Conservation (phyloP, 2,113 vertebrate species). For the Callionymus lyra region DNA sequence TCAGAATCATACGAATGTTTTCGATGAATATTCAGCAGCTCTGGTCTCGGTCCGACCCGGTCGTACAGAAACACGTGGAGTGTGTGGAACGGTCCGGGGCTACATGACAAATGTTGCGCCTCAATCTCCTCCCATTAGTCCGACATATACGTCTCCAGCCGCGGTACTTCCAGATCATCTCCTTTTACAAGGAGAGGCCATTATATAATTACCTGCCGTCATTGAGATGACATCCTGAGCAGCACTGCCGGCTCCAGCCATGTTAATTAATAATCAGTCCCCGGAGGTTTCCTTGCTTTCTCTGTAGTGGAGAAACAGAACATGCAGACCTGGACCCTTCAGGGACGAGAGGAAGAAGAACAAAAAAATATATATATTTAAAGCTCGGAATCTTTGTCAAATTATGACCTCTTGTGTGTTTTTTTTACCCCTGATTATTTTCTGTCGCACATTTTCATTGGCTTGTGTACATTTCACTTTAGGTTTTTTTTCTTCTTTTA, state of each 20-base stretch:
- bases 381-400: too few species aligned
- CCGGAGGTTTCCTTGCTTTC: constrained; percentile 21
- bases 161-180: constrained; percentile 46
- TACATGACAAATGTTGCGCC: neutral
- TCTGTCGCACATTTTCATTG: too few species aligned
- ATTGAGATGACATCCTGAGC: constrained; percentile 55
- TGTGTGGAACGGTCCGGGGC: too few species aligned
- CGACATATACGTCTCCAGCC: constrained; percentile 21
- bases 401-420: too few species aligned
- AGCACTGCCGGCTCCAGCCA: constrained; percentile 36
- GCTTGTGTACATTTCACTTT: too few species aligned
- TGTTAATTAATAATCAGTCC: constrained; percentile 56
- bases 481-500: too few species aligned
- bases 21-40: too few species aligned
- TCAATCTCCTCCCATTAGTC: constrained; percentile 21
- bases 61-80: too few species aligned
- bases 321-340: constrained; percentile 11
- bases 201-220: constrained; percentile 54
- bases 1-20: too few species aligned
- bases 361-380: too few species aligned
- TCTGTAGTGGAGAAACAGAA: constrained; percentile 24
- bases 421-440: too few species aligned
- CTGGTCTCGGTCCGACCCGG: too few species aligned
- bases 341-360: neutral
- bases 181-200: constrained; percentile 49